Base-by-base conservation (phyloP, 30 jellyfish, hydroid and myxozoan genomes). In the Hydra vulgaris region DNA sequence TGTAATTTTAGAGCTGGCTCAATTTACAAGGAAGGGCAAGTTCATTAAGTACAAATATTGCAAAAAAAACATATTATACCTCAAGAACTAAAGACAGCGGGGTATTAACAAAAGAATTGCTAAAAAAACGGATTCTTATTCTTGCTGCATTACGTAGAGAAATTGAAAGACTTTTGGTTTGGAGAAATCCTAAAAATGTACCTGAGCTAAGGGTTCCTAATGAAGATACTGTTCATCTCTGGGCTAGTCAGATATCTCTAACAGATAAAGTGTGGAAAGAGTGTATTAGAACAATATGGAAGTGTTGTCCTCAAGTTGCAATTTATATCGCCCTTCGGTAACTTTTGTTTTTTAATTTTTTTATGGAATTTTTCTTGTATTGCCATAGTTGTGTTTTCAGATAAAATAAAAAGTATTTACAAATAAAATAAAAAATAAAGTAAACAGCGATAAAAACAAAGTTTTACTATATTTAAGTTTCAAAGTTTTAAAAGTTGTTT, bases 241-340 rank as follows among this genome's bases (percentile, higher is more conserved):
- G 96, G 92, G 95, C 95, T 7, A 85, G 75, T 27, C 99, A 93
- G 83, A 23, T 93, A 74, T 54, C 87, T 18, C 77, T 88, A 86
- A 87, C 95, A 0, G 99, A 93, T 56, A 93, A 93, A 54, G 80
- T 74, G 77, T 93, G 99, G 99, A 80, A 95, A 27, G 99, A 93
- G 74, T 87, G 99, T 56, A 87, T 89, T 18, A 81, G 96, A 17
- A 80, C 96, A 8, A 95, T 96, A 0, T 93, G 99, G 99, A 80
- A 74, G 21, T 80, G 88, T 66, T 93, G 95, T 52, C 99, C 99
- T 19, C 95, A 87, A 7, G 74, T 85, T 69, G 83, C 97, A 75
- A 85, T 93, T 54, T 81, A 93, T 70, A 52, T 93, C 23, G 95
- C 96, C 12, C 74, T 86, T 40, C 78, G 96, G 99, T 93, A 52